Evolutionary conservation across 2,888 invertebrate genomes (phyloP), one percentile per base, ranked within the genome.

Genomic region (Danaus chrysippus): DNA sequence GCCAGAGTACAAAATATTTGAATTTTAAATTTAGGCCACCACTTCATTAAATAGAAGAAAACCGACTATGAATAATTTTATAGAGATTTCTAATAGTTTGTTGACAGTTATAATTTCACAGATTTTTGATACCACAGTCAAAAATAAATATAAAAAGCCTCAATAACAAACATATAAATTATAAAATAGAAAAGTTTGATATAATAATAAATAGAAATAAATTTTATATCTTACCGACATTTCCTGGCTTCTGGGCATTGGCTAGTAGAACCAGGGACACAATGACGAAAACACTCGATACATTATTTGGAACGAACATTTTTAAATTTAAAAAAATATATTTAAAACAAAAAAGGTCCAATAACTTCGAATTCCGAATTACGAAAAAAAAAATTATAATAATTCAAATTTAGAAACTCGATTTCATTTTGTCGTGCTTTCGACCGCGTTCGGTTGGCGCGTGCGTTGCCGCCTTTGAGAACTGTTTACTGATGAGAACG

Each of bases 201-300:
- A 46, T 13, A 10, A 12, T 11, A 15, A 17, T 49, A 42, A 43
- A 55, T 44, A 57, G 17, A 46, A 64, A 52, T 49, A 60, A 55
- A 60, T 59, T 43, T 34, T 58, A 54, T 53, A 56, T 83, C 89
- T 86, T 70, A 91, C 91, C 91, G 75, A 82, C 81, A 73, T 89
- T 82, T 0, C 87, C 79, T 10, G 84, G 72, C 73, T 87, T 86
- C 76, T 91, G 91, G 57, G 91, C 90, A 76, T 81, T 87, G 52
- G 83, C 87, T 70, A 91, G 73, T 62, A 91, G 75, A 70, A 90
- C 82, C 70, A 91, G 71, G 44, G 84, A 86, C 69, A 90, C 80
- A 73, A 91, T 70, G 67, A 91, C 54, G 54, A 68, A 68, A 69
- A 90, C 85, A 84, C 85, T 82, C 34, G 82, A 83, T 69, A 89